These are phyloP conservation scores for Gadopsis marmoratus DNA, from an alignment of 2,797 vertebrate genomes.

Conservation along the genomic window DNA sequence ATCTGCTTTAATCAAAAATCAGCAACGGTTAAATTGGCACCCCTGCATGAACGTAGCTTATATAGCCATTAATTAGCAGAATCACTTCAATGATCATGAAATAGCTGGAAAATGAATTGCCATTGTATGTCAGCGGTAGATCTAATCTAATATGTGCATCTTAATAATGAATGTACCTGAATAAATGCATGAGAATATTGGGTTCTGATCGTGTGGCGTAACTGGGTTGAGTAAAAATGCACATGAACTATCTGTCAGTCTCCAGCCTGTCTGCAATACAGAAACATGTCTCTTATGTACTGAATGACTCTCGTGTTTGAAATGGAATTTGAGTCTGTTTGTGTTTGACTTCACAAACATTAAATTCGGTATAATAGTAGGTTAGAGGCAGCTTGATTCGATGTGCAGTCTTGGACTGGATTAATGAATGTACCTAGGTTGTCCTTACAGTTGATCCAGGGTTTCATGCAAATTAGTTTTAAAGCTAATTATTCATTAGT, in stretches of 20 bases:
- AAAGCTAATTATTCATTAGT: neutral
- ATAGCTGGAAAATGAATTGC: conserved; percentile 65
- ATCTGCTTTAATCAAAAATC: conserved; percentile 23
- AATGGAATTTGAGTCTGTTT: neutral
- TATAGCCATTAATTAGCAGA: conserved; percentile 67
- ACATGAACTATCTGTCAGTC: neutral
- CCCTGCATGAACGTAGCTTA: conserved; percentile 12
- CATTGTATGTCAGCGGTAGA: conserved; percentile 49
- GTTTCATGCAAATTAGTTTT: conserved; percentile 2
- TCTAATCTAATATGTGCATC: conserved; percentile 37
- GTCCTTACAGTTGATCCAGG: neutral
- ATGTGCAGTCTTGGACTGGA: neutral
- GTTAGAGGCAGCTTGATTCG: neutral
- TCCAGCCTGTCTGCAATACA: neutral
- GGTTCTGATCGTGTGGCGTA: conserved; percentile 24
- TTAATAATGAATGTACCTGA: conserved; percentile 11
- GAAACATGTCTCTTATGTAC: neutral
- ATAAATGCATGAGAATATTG: conserved; percentile 45
- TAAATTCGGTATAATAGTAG: neutral
- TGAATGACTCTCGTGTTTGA: neutral
- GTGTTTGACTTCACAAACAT: neutral
- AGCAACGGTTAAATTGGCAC: conserved; percentile 21
- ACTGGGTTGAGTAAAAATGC: conserved; percentile 23
- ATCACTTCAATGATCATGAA: conserved; percentile 60
- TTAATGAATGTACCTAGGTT: neutral